Percentiles rank a stretch among this genome's conserved stretches.
phyloP scores from a whole-genome alignment of 2,888 invertebrate species.

The Nemapogon koenigi region DNA sequence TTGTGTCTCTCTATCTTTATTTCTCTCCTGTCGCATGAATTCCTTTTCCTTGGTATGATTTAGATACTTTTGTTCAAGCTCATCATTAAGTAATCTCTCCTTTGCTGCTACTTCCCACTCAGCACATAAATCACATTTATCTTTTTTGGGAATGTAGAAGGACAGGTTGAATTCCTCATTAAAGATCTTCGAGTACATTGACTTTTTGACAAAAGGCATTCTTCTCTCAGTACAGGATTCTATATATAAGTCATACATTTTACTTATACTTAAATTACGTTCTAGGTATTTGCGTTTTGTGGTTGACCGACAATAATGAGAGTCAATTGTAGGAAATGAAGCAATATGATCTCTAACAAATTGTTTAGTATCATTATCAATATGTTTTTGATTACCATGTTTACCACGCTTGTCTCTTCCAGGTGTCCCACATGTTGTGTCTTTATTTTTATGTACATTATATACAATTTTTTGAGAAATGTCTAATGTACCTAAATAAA shows the following conservation, averaged over 20 bases:
- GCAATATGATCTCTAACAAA: not conserved
- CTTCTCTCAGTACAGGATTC: conserved; percentile 8
- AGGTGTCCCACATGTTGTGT: not conserved
- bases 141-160: conserved; percentile 13
- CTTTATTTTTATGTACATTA: not conserved
- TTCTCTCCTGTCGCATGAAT: conserved; percentile 5
- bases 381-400: not conserved
- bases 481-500: not conserved
- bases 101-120: conserved; percentile 6
- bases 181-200: conserved; percentile 13
- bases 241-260: conserved; percentile 13
- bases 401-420: not conserved
- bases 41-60: conserved; percentile 6
- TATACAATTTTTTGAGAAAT: not conserved
- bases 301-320: not conserved
- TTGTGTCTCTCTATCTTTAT: conserved; percentile 8
- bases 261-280: conserved; percentile 6
- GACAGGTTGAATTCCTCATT: conserved; percentile 11
- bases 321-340: not conserved
- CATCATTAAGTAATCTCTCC: too few species aligned
- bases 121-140: conserved; percentile 13
- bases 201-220: conserved; percentile 10
- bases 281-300: not conserved
- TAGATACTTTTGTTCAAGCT: conserved; percentile 6
- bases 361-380: not conserved